A percentile compares a stretch with the other conserved stretches of the same genome.
Evolutionary conservation across 2,113 vertebrate genomes (phyloP).

Genomic region (Epinephelus lanceolatus): DNA sequence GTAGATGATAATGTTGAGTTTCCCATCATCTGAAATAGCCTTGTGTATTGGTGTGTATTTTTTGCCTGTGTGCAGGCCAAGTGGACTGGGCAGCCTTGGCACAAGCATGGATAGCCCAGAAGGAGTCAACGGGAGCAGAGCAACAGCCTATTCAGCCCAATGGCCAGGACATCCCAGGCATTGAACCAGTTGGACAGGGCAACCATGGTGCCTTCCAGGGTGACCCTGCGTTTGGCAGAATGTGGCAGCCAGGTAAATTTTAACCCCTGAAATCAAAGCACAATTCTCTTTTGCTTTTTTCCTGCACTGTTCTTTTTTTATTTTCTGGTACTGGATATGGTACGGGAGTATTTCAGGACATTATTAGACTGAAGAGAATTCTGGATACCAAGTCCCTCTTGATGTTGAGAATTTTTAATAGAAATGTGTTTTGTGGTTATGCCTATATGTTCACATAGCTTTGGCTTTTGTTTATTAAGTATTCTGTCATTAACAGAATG

Average conservation of each 20-base stretch:
- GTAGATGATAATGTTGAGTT: no score
- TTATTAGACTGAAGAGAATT: no score
- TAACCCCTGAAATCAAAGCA: background rate
- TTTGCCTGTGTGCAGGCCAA: constrained; percentile 86
- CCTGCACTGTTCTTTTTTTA: no score
- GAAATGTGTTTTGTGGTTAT: background rate
- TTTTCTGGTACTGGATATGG: background rate
- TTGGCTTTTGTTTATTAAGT: background rate
- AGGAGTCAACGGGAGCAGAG: constrained; percentile 93
- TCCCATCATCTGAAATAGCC: no score
- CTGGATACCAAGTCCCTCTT: background rate
- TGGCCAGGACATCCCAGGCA: constrained; percentile 91
- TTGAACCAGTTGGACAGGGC: constrained; percentile 90
- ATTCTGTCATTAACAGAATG: constrained; percentile 88
- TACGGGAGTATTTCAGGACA: background rate
- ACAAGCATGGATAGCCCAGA: constrained; percentile 99
- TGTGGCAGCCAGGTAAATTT: constrained; percentile 95
- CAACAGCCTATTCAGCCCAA: constrained; percentile 91
- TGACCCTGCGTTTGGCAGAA: constrained; percentile 93
- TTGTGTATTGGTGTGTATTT: background rate
- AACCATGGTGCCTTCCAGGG: constrained; percentile 94
- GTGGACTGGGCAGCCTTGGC: constrained; percentile 99
- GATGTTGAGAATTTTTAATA: background rate
- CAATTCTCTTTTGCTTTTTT: background rate
- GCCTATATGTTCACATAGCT: background rate